Base-by-base conservation (phyloP, 2,797 vertebrate genomes). In the Aeoliscus strigatus region DNA sequence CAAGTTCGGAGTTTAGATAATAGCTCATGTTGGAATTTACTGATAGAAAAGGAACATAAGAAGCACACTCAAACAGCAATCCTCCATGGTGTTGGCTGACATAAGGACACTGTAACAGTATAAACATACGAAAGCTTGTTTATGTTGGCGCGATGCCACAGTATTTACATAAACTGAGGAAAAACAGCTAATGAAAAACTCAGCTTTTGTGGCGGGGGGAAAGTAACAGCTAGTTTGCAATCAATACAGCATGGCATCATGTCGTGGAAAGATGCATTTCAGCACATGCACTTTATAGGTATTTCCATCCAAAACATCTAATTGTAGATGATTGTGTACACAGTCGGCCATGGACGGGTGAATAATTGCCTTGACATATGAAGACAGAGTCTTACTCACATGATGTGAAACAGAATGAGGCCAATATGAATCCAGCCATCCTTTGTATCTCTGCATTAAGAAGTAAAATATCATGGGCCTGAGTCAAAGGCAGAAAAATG, bases 161-260 rank as follows among this genome's bases (percentile, higher is more conserved):
- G n/a, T 47, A 25, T 60, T 51, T 38, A 36, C 27, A 60, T 63
- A 13, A 51, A 43, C 29, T 32, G 14, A 53, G 47, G 64, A 30
- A 60, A 42, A 57, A 62, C 48, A 41, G 48, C 18, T 18, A 46
- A 63, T 17, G 45, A 62, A 66, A 33, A 65, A 39, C 33, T 21
- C 25, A 21, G 29, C 42, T 38, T 43, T 51, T 16, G 41, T 42
- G 54, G 36, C 62, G 28, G 23, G 44, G 65, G 52, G 58, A 57
- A 40, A 28, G 42, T 61, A 66, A 60, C 53, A 44, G 40, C 61
- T 53, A 29, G 55, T 63, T 72, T 61, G 68, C 54, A 67, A 73
- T 77, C 64, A 70, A 14, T 56, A 17, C 25, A 24, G 14, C 47
- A 50, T 9, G 1, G 13, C 39, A 33, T 42, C 27, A 21, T 21